A percentile compares a stretch with the other conserved stretches of the same genome.
Conservation (phyloP, 2,888 invertebrate genomes). For the Alsophila aescularia region DNA sequence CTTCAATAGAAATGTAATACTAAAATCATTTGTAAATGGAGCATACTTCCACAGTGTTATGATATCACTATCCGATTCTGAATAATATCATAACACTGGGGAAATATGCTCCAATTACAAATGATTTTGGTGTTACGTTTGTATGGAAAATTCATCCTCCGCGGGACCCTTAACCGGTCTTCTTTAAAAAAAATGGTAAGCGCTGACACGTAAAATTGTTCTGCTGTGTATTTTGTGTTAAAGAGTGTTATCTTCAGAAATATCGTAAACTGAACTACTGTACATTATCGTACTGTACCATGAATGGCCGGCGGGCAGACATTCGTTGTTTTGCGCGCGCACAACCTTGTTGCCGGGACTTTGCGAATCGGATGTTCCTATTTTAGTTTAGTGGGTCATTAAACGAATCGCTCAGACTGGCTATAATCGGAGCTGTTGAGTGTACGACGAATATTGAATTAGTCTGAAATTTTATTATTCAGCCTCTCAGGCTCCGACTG, state of each 20-base stretch:
- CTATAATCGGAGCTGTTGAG: slow-evolving; percentile 38
- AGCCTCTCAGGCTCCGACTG: not conserved
- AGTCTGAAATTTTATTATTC: not conserved
- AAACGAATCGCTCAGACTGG: slow-evolving; percentile 52
- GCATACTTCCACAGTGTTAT: too few relatives aligned
- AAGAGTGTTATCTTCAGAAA: not conserved
- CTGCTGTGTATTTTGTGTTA: too few relatives aligned
- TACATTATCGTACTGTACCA: slow-evolving; percentile 19
- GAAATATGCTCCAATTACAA: too few relatives aligned
- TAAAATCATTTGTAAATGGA: too few relatives aligned
- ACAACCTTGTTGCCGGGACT: slow-evolving; percentile 60
- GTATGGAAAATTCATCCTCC: too few relatives aligned
- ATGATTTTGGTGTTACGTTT: too few relatives aligned
- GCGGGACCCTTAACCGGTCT: too few relatives aligned
- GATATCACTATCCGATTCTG: too few relatives aligned
- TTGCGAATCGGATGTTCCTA: slow-evolving; percentile 66
- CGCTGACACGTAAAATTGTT: too few relatives aligned
- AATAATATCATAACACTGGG: too few relatives aligned
- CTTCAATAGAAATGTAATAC: too few relatives aligned
- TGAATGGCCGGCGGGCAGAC: slow-evolving; percentile 51
- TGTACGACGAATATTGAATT: slow-evolving; percentile 11
- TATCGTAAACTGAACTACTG: slow-evolving; percentile 1
- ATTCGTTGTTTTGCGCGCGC: slow-evolving; percentile 52
- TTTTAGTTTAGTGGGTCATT: slow-evolving; percentile 74
- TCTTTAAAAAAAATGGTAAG: too few relatives aligned